These are phyloP conservation scores for Erebia aethiops DNA, from an alignment of 2,888 invertebrate species.

Conservation along the genomic window DNA sequence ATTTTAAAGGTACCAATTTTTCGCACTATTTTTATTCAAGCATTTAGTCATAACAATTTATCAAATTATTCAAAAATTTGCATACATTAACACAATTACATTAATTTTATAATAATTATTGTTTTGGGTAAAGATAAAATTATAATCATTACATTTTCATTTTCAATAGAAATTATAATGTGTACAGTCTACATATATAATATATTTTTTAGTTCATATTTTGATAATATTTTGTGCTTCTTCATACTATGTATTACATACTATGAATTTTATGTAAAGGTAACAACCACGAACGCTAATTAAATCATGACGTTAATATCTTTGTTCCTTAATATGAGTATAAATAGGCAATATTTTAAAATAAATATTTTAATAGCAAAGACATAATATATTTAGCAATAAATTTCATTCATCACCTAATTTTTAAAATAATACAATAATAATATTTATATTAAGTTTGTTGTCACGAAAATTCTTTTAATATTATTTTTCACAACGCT, in stretches of 20 bases:
- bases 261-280: not conserved
- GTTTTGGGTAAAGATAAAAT: not conserved
- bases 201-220: not conserved
- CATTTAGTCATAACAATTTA: slow-evolving; percentile 25
- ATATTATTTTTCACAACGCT: slow-evolving; percentile 72
- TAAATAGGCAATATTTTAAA: not conserved
- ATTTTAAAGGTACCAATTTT: slow-evolving; percentile 32
- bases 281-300: not conserved
- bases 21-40: not conserved
- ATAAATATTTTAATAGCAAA: slow-evolving; percentile 4
- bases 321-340: not conserved
- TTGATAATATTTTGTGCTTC: no score
- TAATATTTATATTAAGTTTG: slow-evolving; percentile 31
- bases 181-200: not conserved
- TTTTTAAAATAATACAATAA: not conserved
- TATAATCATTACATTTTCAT: not conserved
- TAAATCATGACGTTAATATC: not conserved
- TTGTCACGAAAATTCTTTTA: slow-evolving; percentile 62
- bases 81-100: slow-evolving; percentile 24
- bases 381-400: slow-evolving; percentile 3
- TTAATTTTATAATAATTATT: not conserved
- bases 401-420: slow-evolving; percentile 22
- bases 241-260: not conserved
- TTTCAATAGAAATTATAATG: not conserved
- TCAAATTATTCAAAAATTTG: not conserved